phyloP scores from a whole-genome alignment of 2,113 vertebrate genomes.

The Baryphthengus martii region DNA sequence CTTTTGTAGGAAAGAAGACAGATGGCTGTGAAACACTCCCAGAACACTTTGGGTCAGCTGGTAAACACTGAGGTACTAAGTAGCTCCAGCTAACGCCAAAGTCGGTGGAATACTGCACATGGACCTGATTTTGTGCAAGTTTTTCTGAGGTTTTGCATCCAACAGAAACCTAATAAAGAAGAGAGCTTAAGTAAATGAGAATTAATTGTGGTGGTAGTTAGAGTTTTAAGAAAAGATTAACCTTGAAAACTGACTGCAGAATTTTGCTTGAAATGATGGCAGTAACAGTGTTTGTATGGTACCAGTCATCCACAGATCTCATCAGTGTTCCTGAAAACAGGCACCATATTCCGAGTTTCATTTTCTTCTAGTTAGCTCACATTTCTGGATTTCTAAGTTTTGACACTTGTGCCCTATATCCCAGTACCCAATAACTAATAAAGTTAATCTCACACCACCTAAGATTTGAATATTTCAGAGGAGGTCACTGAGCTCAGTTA shows the following conservation, averaged over 20 bases:
- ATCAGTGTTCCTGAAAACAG: background rate
- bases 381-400: background rate
- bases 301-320: background rate
- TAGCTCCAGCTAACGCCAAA: constrained; percentile 97
- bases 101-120: constrained; percentile 93
- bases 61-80: constrained; percentile 92
- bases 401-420: background rate
- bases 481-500: background rate
- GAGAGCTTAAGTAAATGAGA: background rate
- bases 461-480: background rate
- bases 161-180: constrained; percentile 83
- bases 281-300: background rate
- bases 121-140: constrained; percentile 88
- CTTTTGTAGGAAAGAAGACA: constrained; percentile 91
- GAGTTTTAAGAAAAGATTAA: background rate
- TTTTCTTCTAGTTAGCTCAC: background rate
- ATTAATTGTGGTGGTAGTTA: background rate
- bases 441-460: background rate
- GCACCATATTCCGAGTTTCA: background rate
- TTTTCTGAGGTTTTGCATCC: constrained; percentile 89
- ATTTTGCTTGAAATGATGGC: background rate
- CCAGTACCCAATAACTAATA: background rate
- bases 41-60: constrained; percentile 92
- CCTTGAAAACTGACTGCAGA: background rate
- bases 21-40: constrained; percentile 93